Conservation (phyloP, 2,888 invertebrate species). For the Esperia sulphurella region DNA sequence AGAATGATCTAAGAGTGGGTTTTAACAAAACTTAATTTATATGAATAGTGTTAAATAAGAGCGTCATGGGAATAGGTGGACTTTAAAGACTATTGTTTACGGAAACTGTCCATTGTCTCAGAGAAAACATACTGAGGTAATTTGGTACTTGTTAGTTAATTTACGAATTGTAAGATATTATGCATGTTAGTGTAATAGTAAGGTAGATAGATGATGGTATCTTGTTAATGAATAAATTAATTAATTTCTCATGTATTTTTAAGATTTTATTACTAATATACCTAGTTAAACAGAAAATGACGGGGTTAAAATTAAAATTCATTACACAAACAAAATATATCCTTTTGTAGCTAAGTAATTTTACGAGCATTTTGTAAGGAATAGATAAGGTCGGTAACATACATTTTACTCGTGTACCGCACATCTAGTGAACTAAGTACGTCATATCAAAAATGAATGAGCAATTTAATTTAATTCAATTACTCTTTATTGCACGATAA, state of each 20-base stretch:
- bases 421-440: too few species aligned
- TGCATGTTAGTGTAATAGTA: not conserved
- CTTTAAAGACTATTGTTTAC: slow-evolving; percentile 25
- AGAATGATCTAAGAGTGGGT: slow-evolving; percentile 13
- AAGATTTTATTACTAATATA: too few species aligned
- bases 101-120: slow-evolving; percentile 29
- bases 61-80: slow-evolving; percentile 6
- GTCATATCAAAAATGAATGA: too few species aligned
- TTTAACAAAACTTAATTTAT: slow-evolving; percentile 9
- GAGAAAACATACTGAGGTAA: slow-evolving; percentile 1
- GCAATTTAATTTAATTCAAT: too few species aligned
- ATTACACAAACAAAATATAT: too few species aligned
- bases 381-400: too few species aligned
- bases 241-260: not conserved
- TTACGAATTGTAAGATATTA: not conserved
- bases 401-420: too few species aligned
- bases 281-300: too few species aligned
- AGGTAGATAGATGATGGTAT: slow-evolving; percentile 3
- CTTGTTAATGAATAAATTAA: slow-evolving; percentile 2
- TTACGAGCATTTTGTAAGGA: slow-evolving; percentile 20
- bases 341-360: too few species aligned
- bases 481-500: too few species aligned
- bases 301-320: too few species aligned
- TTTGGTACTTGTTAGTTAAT: slow-evolving; percentile 5
- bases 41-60: not conserved